Percentiles rank a stretch among this genome's conserved stretches.
Conservation (phyloP, 2,113 vertebrate genomes). For the Eolophus roseicapilla region DNA sequence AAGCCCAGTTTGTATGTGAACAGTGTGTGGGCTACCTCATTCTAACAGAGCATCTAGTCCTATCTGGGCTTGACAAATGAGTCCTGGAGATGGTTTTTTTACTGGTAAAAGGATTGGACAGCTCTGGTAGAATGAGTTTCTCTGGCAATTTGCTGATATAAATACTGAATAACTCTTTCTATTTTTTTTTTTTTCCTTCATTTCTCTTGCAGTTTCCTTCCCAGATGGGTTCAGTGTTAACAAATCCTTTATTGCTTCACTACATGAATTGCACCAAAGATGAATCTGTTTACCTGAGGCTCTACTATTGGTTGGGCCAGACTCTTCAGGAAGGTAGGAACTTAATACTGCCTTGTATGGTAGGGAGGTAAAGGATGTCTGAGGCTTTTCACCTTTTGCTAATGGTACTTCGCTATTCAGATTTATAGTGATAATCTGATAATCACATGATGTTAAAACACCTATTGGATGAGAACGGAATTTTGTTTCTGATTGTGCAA, state of each 20-base stretch:
- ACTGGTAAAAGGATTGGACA: not conserved
- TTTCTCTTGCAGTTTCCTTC: slow-evolving; percentile 83
- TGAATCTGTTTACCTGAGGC: slow-evolving; percentile 84
- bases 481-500: not conserved
- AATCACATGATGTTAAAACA: not conserved
- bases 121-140: not conserved
- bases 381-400: not conserved
- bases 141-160: not conserved
- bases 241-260: slow-evolving; percentile 85
- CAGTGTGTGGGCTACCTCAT: not conserved
- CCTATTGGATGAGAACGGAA: not conserved
- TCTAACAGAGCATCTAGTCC: not conserved
- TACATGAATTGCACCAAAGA: slow-evolving; percentile 89
- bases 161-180: not conserved
- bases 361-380: not conserved
- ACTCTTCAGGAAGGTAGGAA: slow-evolving; percentile 88
- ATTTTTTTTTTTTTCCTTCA: not conserved
- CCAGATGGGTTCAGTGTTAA: slow-evolving; percentile 91
- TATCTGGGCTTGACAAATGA: not conserved
- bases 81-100: not conserved
- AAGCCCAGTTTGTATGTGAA: not conserved
- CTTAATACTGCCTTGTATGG: not conserved
- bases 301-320: slow-evolving; percentile 90
- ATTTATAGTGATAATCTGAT: not conserved
- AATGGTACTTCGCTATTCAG: not conserved